A percentile compares a stretch with the other conserved stretches of the same genome.
These are phyloP conservation scores for Buceros bicornis DNA, from an alignment of 2,797 vertebrate genomes.

Conservation along the genomic window DNA sequence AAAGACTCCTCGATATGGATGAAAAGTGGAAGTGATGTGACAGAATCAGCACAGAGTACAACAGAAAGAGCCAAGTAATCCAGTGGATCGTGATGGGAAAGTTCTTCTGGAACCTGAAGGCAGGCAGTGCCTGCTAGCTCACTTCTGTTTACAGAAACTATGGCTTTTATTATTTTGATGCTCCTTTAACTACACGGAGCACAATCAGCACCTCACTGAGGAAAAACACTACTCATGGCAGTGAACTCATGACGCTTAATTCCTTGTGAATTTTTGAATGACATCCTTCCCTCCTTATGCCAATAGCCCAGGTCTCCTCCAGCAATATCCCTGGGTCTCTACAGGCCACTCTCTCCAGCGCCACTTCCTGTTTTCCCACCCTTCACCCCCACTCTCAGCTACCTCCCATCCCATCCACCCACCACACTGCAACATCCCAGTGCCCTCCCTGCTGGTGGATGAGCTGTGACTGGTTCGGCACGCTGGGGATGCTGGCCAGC, in stretches of 20 bases:
- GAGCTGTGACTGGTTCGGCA: not conserved
- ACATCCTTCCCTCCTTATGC: not conserved
- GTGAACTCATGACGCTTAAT: not conserved
- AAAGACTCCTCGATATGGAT: not conserved
- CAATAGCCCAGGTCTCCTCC: not conserved
- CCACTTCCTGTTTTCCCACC: not conserved
- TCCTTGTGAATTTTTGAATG: not conserved
- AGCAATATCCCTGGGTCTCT: not conserved
- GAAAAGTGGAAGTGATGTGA: not conserved
- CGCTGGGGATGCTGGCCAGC: not conserved
- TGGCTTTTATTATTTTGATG: not conserved
- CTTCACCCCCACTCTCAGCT: not conserved
- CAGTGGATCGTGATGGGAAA: not conserved
- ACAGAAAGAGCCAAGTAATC: not conserved
- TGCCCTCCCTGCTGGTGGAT: not conserved
- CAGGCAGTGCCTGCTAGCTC: not conserved
- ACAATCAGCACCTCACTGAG: not conserved
- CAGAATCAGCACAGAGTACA: not conserved
- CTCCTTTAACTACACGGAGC: not conserved
- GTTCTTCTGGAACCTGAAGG: not conserved
- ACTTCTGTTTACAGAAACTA: not conserved
- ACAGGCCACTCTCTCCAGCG: not conserved
- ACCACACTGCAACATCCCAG: not conserved
- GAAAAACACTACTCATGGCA: not conserved
- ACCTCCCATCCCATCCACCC: not conserved